Evolutionary conservation across 2,113 vertebrate species (phyloP), one percentile per base, ranked within the genome.

Genomic region (Tenrec ecaudatus): DNA sequence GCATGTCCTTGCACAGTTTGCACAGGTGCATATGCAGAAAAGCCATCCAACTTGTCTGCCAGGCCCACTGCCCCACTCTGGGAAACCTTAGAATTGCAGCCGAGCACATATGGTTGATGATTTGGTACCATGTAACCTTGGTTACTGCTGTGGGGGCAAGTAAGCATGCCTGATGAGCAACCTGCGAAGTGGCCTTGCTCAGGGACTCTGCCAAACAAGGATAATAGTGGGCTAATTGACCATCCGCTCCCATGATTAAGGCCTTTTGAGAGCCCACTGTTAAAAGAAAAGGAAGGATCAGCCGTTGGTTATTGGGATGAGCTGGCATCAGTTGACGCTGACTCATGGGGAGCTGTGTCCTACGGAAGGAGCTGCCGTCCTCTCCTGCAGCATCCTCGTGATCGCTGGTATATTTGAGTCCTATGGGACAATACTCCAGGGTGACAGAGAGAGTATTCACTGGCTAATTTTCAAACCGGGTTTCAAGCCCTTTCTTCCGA

Each of bases 1-100:
- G 4, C 23, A n/a, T 73, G 68, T 27, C 53, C 43, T 43, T 73
- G 29, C 16, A n/a, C 6, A 8, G 22, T 82, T 22, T 58, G 27
- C 43, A 4, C 0, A 73, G 60, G 57, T 15, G 33, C 17, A 9
- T 0, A 1, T 11, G 25, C 87, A n/a, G 17, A 78, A 57, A 9
- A 15, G 15, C 40, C 36, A 60, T 0, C 15, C 12, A 0, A 7
- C 38, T 82, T 25, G 0, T 17, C 80, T 77, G 77, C 20, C 29
- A 57, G n/a, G 25, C 33, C 12, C 29, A 25, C 14, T 1, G 0
- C 23, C 14, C 11, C 0, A n/a, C 47, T 12, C 8, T 4, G 29
- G 36, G 68, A 68, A 76, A 38, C 22, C 4, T 40, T n/a, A 29
- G 40, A 78, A 47, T 76, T 84, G 31, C 73, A 89, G 76, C 87